Evolutionary conservation across 2,113 vertebrate genomes (phyloP).

Genomic region (Urocynchramus pylzowi): DNA sequence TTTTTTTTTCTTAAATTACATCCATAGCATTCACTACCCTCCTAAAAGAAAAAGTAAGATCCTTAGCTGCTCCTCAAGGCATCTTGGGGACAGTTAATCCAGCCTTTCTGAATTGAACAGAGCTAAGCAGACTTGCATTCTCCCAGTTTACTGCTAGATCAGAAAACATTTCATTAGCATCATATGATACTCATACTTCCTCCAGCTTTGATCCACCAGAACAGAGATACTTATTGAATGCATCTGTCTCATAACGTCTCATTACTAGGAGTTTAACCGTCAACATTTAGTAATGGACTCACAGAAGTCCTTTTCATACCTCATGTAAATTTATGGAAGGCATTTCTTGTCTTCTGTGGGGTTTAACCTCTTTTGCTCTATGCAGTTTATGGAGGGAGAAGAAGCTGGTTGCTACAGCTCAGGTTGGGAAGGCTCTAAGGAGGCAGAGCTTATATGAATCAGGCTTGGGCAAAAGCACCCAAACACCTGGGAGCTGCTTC

Average conservation of each 20-base stretch:
- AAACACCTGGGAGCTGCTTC: not conserved
- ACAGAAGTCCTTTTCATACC: not conserved
- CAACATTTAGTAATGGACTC: conserved; percentile 45
- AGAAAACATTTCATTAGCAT: conserved; percentile 40
- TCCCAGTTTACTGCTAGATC: not conserved
- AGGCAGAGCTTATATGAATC: not conserved
- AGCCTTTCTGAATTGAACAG: not conserved
- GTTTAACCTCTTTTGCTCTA: not conserved
- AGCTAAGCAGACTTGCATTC: not conserved
- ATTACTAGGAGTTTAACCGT: conserved; percentile 47
- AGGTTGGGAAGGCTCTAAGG: not conserved
- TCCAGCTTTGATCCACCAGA: conserved; percentile 44
- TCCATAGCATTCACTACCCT: not conserved
- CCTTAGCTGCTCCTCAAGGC: not conserved
- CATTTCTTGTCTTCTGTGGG: not conserved
- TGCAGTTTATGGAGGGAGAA: not conserved
- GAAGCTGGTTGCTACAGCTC: not conserved
- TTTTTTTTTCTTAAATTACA: not conserved
- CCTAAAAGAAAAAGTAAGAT: not conserved
- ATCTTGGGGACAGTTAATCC: not conserved
- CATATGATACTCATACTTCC: conserved; percentile 32
- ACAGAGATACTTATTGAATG: conserved; percentile 46
- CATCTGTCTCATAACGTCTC: conserved; percentile 29
- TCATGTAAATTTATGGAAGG: not conserved
- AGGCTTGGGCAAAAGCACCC: not conserved